Evolutionary conservation across 1,140 invertebrate genomes (phyloP).

Genomic region (Melanaphis sacchari): DNA sequence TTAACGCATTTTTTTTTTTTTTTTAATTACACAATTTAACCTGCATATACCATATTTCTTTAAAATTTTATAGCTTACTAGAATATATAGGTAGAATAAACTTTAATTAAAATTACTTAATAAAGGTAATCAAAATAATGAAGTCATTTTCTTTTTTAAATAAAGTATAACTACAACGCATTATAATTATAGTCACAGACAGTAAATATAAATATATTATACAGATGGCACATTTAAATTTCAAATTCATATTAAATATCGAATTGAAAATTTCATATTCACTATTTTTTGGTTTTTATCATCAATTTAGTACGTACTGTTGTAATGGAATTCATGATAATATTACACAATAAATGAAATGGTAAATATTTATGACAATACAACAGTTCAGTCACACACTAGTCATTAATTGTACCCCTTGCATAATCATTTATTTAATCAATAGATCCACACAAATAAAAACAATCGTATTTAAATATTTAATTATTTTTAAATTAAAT

Average conservation of each 20-base stretch:
- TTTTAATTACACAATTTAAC: neutral
- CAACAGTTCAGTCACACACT: neutral
- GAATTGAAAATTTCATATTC: neutral
- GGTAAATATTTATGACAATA: neutral
- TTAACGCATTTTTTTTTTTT: too few relatives aligned
- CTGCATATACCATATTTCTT: neutral
- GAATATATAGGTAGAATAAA: neutral
- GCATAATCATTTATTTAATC: neutral
- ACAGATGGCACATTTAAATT: neutral
- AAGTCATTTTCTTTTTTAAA: neutral
- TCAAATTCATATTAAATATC: neutral
- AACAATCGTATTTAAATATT: neutral
- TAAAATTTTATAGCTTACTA: neutral
- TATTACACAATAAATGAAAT: neutral
- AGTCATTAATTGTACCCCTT: neutral
- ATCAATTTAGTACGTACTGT: neutral
- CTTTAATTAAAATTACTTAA: constrained; percentile 16
- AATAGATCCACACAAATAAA: neutral
- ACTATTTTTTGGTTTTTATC: neutral
- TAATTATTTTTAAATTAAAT: neutral
- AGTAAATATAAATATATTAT: neutral
- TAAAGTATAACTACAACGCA: neutral
- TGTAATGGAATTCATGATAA: neutral
- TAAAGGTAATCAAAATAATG: constrained; percentile 13
- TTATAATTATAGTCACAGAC: neutral